A percentile compares a stretch with the other conserved stretches of the same genome.
Evolutionary conservation across 2,113 vertebrate genomes (phyloP).

Genomic region (Corydoras sp.): DNA sequence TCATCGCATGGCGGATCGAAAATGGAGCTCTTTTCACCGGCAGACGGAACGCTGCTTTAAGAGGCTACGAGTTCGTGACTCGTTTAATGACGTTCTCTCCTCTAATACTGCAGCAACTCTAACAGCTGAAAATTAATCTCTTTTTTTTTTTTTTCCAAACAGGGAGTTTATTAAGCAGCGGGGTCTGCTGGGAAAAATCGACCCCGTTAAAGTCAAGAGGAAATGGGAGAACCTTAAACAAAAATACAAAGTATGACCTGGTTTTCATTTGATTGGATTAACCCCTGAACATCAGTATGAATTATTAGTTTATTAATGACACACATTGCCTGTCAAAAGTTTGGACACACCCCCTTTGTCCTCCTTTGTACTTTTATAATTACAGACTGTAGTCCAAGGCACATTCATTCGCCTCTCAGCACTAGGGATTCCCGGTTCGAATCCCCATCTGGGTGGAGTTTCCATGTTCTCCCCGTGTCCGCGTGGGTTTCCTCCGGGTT

Average conservation of each 20-base stretch:
- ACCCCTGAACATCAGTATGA: too few species aligned
- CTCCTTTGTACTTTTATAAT: too few species aligned
- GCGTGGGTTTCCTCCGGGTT: too few species aligned
- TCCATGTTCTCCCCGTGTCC: too few species aligned
- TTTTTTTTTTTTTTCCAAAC: neutral
- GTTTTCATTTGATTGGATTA: too few species aligned
- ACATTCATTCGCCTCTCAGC: too few species aligned
- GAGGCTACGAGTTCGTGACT: neutral
- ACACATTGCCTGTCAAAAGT: too few species aligned
- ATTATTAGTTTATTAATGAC: too few species aligned
- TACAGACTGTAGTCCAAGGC: too few species aligned
- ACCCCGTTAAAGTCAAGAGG: neutral
- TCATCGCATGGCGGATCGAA: neutral
- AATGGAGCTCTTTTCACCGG: neutral
- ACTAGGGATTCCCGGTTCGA: too few species aligned
- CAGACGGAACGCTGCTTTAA: conserved; percentile 1
- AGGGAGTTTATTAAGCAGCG: neutral
- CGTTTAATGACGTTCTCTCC: neutral
- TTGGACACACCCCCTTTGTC: too few species aligned
- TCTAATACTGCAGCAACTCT: neutral
- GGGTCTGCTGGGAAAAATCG: neutral
- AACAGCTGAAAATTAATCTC: neutral
- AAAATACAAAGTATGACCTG: conserved; percentile 1
- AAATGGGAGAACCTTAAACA: conserved; percentile 3
- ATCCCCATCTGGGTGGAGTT: too few species aligned